phyloP scores from a whole-genome alignment of 1,140 invertebrate species.

The Manduca sexta region DNA sequence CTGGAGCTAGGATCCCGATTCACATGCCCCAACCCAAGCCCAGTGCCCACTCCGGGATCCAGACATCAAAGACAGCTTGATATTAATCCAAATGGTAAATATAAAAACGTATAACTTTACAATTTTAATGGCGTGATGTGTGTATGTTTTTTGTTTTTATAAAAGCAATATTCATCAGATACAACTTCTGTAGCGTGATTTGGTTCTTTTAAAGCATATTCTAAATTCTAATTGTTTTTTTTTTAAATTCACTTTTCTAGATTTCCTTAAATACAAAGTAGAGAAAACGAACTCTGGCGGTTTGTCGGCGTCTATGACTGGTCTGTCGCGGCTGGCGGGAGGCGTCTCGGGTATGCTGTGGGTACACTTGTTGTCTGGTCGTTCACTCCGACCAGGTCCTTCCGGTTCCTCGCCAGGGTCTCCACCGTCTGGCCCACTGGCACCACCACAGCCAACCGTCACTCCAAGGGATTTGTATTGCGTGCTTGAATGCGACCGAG shows the following conservation, averaged over 20 bases:
- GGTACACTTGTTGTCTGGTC: constrained; percentile 92
- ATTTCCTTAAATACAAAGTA: constrained; percentile 94
- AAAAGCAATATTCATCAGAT: no score
- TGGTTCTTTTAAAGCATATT: no score
- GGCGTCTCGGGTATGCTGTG: constrained; percentile 91
- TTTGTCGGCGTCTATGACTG: constrained; percentile 61
- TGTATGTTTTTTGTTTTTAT: no score
- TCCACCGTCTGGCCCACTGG: constrained; percentile 65
- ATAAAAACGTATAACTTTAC: constrained; percentile 1
- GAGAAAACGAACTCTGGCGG: constrained; percentile 81
- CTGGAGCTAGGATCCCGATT: constrained; percentile 80
- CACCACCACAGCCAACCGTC: constrained; percentile 69
- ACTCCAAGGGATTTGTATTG: constrained; percentile 93
- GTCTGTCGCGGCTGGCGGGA: constrained; percentile 61
- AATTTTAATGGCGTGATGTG: constrained; percentile 10
- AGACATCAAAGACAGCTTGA: constrained; percentile 87
- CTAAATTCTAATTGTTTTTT: no score
- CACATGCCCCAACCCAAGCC: constrained; percentile 76
- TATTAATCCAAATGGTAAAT: constrained; percentile 87
- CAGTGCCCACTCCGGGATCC: constrained; percentile 82
- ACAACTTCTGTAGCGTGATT: no score
- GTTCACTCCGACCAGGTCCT: constrained; percentile 87
- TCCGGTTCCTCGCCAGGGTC: constrained; percentile 79
- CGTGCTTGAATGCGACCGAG: constrained; percentile 95
- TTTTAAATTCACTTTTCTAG: no score